These are phyloP conservation scores for Nephrotoma guestfalica DNA, from an alignment of 2,888 invertebrate species.

Conservation along the genomic window DNA sequence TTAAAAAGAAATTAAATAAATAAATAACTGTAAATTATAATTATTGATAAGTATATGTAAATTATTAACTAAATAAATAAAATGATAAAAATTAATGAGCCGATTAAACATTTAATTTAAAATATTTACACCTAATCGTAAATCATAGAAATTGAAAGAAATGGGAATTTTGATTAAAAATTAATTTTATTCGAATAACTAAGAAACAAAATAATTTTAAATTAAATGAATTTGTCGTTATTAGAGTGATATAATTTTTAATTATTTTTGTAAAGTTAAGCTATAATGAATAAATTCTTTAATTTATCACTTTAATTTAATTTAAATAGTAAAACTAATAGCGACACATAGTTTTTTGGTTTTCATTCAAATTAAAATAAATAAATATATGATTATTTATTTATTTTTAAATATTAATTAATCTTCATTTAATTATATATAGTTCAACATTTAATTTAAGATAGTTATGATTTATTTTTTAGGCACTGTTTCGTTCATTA, in stretches of 20 bases:
- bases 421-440: neutral
- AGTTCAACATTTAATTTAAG: neutral
- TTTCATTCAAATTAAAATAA: neutral
- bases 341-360: neutral
- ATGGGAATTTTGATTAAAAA: neutral
- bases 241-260: neutral
- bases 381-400: neutral
- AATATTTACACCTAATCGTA: constrained; percentile 29
- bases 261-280: neutral
- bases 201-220: neutral
- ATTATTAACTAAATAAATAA: constrained; percentile 22
- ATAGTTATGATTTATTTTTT: neutral
- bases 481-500: neutral
- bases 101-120: constrained; percentile 19
- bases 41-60: neutral
- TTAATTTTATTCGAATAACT: neutral
- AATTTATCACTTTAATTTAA: neutral
- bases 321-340: neutral
- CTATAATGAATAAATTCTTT: neutral
- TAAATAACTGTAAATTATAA: neutral
- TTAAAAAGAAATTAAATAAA: constrained; percentile 2
- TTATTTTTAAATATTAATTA: neutral
- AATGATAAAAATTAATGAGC: constrained; percentile 15
- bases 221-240: constrained; percentile 16
- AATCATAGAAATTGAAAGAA: neutral